Percentiles rank a stretch among this genome's conserved stretches.
phyloP scores from a whole-genome alignment of 2,113 vertebrate species.

The Platysternon megacephalum region DNA sequence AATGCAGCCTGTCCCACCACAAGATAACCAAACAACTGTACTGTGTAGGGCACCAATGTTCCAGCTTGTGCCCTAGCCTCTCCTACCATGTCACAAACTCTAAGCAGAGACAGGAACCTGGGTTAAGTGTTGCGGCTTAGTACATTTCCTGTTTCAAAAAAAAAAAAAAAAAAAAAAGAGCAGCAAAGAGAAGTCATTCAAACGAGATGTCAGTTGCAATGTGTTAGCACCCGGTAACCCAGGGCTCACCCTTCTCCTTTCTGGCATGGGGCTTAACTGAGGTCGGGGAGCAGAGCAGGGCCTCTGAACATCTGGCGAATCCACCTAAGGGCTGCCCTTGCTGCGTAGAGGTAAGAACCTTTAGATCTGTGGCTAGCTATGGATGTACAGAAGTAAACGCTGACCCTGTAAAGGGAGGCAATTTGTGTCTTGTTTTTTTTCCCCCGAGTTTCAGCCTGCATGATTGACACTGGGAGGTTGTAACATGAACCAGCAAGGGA shows the following conservation, averaged over 20 bases:
- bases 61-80: background rate
- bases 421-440: background rate
- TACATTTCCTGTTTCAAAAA: conserved; percentile 48
- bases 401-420: accelerated
- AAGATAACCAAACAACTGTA: accelerated
- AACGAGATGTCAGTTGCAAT: conserved; percentile 26
- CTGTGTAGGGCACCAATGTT: accelerated
- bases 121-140: conserved; percentile 20
- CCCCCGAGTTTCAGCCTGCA: background rate
- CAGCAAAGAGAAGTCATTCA: background rate
- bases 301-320: background rate
- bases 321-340: background rate
- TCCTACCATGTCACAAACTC: background rate
- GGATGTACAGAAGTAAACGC: background rate
- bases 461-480: background rate
- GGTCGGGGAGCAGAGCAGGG: background rate
- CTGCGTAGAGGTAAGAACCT: conserved; percentile 48
- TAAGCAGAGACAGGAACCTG: conserved; percentile 58
- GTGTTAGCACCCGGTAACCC: accelerated
- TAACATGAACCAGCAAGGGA: conserved; percentile 1
- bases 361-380: accelerated
- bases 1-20: background rate
- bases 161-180: background rate
- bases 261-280: background rate
- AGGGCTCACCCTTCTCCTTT: background rate